These are phyloP conservation scores for Xyrichtys novacula DNA, from an alignment of 2,797 vertebrate genomes.

Conservation along the genomic window DNA sequence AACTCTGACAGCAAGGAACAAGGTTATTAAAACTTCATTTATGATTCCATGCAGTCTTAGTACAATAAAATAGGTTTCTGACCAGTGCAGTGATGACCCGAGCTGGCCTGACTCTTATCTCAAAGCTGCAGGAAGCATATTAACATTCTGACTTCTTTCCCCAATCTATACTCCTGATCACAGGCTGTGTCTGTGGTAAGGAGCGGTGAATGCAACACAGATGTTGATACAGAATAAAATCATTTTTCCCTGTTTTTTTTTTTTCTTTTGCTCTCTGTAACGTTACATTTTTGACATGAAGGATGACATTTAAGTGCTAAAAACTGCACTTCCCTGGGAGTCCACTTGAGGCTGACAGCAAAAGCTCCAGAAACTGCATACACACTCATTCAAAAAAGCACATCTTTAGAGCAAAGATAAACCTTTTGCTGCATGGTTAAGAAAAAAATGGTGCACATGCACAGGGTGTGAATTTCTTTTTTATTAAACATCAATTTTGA, in stretches of 20 bases:
- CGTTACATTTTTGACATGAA: neutral
- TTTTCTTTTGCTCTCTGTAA: neutral
- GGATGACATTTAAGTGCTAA: too few relatives aligned
- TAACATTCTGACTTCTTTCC: neutral
- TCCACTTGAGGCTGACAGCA: too few relatives aligned
- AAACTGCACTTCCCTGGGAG: too few relatives aligned
- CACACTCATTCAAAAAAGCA: too few relatives aligned
- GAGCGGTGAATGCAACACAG: neutral
- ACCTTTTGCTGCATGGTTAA: too few relatives aligned
- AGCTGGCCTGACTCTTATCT: slow-evolving; percentile 16
- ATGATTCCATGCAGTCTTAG: neutral
- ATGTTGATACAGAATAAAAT: neutral
- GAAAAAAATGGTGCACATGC: too few relatives aligned
- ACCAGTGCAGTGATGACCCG: slow-evolving; percentile 3
- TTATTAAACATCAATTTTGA: too few relatives aligned
- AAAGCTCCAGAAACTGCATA: too few relatives aligned
- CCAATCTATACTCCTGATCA: slow-evolving; percentile 13
- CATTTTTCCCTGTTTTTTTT: neutral
- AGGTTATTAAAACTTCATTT: neutral
- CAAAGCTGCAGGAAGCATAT: slow-evolving; percentile 6
- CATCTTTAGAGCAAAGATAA: too few relatives aligned
- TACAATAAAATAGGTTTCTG: neutral
- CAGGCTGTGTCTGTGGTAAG: neutral
- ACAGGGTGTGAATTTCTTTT: too few relatives aligned
- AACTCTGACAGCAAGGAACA: neutral